phyloP scores from a whole-genome alignment of 2,113 vertebrate genomes.

The Thunnus maccoyii region DNA sequence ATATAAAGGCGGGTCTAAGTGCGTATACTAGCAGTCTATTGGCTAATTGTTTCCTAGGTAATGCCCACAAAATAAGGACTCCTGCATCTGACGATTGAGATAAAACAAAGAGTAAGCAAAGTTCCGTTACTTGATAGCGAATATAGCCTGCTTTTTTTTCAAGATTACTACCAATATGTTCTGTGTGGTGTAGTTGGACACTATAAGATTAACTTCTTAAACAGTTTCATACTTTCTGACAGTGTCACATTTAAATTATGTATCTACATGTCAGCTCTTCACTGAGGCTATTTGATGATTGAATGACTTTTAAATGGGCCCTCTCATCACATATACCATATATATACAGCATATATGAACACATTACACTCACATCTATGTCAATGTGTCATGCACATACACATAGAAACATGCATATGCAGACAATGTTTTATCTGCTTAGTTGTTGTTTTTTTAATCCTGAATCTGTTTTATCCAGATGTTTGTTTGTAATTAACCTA shows the following conservation, averaged over 20 bases:
- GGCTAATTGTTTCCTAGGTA: background rate
- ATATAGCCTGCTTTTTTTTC: background rate
- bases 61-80: constrained; percentile 45
- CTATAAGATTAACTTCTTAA: background rate
- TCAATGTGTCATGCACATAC: background rate
- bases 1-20: constrained; percentile 52
- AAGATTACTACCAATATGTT: background rate
- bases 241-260: background rate
- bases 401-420: background rate
- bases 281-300: background rate
- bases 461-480: background rate
- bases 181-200: no score
- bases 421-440: no score
- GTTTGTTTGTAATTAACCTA: no score
- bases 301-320: background rate
- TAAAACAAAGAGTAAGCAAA: background rate
- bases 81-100: background rate
- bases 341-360: background rate
- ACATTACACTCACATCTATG: background rate
- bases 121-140: background rate
- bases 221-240: background rate
- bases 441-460: no score
- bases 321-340: background rate
- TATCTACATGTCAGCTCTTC: background rate
- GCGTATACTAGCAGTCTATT: constrained; percentile 48